Base-by-base conservation (phyloP, 2,888 invertebrate species). In the Tiliacea citrago region DNA sequence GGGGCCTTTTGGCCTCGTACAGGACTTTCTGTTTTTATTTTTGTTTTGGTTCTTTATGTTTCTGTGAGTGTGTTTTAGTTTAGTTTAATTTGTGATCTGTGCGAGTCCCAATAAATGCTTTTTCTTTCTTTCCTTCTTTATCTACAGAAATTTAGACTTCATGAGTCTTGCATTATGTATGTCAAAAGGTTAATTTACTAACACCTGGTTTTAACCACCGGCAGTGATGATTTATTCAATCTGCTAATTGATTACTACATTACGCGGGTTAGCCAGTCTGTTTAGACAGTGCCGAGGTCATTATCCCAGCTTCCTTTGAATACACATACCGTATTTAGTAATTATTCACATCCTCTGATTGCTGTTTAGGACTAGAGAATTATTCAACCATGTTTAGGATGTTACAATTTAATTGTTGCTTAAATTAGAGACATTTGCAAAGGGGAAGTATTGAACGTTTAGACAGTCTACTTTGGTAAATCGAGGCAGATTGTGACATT, bases 261-360 rank as follows among this genome's bases (percentile, higher is more conserved):
- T 49, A 66, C 60, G 12, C n/a, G 47, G 61, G 67, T 83, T 85
- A 77, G 70, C 73, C 70, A 83, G 83, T 86, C 83, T 77, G 77
- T 79, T 81, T 76, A 83, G 67, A 67, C 51, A 62, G 58, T 42
- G 35, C 67, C 21, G 72, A 29, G 70, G 77, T 83, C 76, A 86
- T 83, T 84, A 86, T 69, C 81, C 66, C 61, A 51, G 81, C 47
- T 80, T 68, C 84, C 83, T 86, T 86, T 83, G 86, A 86, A 77
- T 75, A 85, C 71, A 74, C 42, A 55, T 77, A 72, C 71, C 47
- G 70, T 75, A 77, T 76, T 66, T 73, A 75, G 84, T 80, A 75
- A 84, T 84, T 83, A 84, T 84, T 84, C 81, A 84, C 65, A 77
- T 61, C 53, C 68, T 47, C 58, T 80, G 83, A 85, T 86, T 84